A percentile compares a stretch with the other conserved stretches of the same genome.
Conservation (phyloP, 2,888 invertebrate species). For the Digitonthophagus gazella region DNA sequence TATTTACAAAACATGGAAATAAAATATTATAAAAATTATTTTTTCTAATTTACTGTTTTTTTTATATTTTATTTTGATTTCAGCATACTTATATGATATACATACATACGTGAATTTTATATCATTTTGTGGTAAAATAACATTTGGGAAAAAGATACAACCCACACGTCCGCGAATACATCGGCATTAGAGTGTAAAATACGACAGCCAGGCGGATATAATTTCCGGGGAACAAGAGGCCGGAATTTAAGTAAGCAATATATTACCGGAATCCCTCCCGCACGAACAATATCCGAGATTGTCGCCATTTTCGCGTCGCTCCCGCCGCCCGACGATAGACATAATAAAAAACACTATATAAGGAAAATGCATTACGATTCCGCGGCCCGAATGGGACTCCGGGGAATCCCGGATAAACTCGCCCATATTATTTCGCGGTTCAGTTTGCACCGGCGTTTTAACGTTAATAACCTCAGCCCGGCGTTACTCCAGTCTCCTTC, state of each 20-base stretch:
- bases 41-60: too few relatives aligned
- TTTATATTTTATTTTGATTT: too few relatives aligned
- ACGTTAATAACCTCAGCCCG: constrained; percentile 33
- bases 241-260: constrained; percentile 33
- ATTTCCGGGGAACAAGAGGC: constrained; percentile 27
- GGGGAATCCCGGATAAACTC: constrained; percentile 46
- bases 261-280: constrained; percentile 42
- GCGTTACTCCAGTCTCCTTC: background rate
- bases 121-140: too few relatives aligned
- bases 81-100: too few relatives aligned
- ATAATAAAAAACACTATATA: constrained; percentile 53
- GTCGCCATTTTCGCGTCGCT: constrained; percentile 48
- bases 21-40: too few relatives aligned
- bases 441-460: constrained; percentile 38
- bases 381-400: constrained; percentile 49
- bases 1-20: too few relatives aligned
- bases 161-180: background rate
- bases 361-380: constrained; percentile 54
- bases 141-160: background rate
- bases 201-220: constrained; percentile 24
- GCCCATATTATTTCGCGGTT: constrained; percentile 47
- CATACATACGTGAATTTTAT: too few relatives aligned
- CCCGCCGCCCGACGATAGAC: constrained; percentile 46
- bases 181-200: constrained; percentile 22
- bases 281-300: constrained; percentile 50